These are phyloP conservation scores for Luidia sarsii DNA, from an alignment of 53 echinoderm and acorn worm species.

Conservation along the genomic window DNA sequence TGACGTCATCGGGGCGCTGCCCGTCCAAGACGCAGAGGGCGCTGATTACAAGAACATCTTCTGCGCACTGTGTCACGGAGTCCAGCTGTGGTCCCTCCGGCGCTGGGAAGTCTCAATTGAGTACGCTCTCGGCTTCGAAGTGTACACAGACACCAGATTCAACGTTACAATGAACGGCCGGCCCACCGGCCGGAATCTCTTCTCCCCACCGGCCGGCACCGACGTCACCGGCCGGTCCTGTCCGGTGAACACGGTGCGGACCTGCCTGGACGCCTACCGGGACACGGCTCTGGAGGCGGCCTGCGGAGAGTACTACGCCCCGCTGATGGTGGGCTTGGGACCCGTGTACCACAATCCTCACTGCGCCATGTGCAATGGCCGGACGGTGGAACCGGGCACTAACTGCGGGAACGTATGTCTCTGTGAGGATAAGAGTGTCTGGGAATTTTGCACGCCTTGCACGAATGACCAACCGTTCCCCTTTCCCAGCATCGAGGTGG, in stretches of 20 bases:
- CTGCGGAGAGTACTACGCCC: slow-evolving; percentile 24
- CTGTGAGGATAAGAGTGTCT: too few relatives aligned
- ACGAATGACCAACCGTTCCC: too few relatives aligned
- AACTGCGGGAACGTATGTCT: too few relatives aligned
- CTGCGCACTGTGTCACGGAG: slow-evolving; percentile 50
- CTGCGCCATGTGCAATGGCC: slow-evolving; percentile 53
- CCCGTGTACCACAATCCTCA: slow-evolving; percentile 49
- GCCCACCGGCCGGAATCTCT: neutral
- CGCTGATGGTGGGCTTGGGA: neutral
- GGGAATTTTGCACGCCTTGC: too few relatives aligned
- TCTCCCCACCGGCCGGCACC: slow-evolving; percentile 3
- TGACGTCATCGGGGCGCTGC: slow-evolving; percentile 35
- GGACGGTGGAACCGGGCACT: neutral
- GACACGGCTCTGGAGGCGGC: neutral
- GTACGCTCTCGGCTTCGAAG: too few relatives aligned
- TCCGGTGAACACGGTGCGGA: slow-evolving; percentile 1
- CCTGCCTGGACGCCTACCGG: neutral
- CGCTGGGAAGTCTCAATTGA: slow-evolving; percentile 2
- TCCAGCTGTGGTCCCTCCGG: neutral
- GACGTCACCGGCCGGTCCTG: neutral
- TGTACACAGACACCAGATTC: neutral
- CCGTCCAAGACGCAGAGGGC: slow-evolving; percentile 13
- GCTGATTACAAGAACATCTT: slow-evolving; percentile 51
- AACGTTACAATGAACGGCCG: neutral
- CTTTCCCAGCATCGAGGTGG: slow-evolving; percentile 32